Evolutionary conservation across 2,888 invertebrate species (phyloP), one percentile per base, ranked within the genome.

Genomic region (Rhimphoctona megacephalus): DNA sequence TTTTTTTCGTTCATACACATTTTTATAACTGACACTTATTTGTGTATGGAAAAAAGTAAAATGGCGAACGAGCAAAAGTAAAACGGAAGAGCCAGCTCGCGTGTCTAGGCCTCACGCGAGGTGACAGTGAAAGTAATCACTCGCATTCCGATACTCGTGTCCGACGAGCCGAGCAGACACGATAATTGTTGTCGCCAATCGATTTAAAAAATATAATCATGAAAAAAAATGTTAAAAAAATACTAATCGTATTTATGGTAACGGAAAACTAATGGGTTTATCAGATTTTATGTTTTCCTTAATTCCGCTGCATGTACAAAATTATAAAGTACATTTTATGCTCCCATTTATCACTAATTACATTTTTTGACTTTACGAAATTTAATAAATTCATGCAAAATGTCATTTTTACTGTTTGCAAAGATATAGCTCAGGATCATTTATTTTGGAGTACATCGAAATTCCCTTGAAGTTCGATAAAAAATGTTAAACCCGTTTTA

Each of bases 91-190:
- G 80, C 52, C 57, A 46, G 86, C 88, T 88, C 86, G 88, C 87
- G 88, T 89, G 88, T 88, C 87, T 84, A 87, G 74, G 85, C 89
- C 89, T 49, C 90, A 90, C 90, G 90, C 90, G 90, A 91, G 90
- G 90, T 92, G 93, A 93, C 93, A 92, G 92, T 93, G 93, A 92
- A 92, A 92, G 92, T 93, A 88, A 87, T 88, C 89, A 92, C 92
- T 92, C 90, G 88, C 92, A 92, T 92, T 91, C 92, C 90, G 74
- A 89, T 89, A 90, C 90, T 87, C 88, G 85, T 80, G 79, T 67
- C 67, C 88, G 89, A 84, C 86, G 85, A 88, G 90, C 88, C 87
- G 83, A 85, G 86, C 85, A 88, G 89, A 85, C 88, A 85, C 87
- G 85, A 90, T 89, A 87, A 89, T 84, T 85, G 86, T 88, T 89